Evolutionary conservation across 2,113 vertebrate genomes (phyloP).

Genomic region (Calyptomena viridis): DNA sequence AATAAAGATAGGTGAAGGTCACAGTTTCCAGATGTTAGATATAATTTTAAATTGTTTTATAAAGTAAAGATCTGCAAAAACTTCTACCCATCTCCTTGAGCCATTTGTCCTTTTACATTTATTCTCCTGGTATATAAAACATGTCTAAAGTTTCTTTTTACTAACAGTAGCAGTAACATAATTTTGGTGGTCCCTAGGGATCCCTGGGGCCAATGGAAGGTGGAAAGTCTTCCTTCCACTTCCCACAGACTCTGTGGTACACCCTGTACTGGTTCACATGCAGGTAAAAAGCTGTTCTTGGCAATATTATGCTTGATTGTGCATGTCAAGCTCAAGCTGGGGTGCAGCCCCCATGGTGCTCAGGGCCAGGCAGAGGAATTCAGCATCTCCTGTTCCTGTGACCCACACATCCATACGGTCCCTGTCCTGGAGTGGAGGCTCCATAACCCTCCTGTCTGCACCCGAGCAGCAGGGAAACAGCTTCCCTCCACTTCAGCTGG

Average conservation of each 20-base stretch:
- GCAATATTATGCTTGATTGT: neutral
- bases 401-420: accelerated
- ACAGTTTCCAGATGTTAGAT: neutral
- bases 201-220: neutral
- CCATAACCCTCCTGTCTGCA: neutral
- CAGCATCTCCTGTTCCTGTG: neutral
- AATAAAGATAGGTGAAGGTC: neutral
- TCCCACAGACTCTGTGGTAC: neutral
- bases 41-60: neutral
- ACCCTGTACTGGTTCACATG: neutral
- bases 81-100: neutral
- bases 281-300: neutral
- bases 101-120: neutral
- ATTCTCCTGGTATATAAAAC: neutral
- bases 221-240: neutral
- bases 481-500: accelerated
- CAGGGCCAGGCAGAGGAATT: neutral
- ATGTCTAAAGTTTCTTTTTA: neutral
- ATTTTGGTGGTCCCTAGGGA: neutral
- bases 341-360: neutral
- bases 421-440: neutral
- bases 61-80: neutral
- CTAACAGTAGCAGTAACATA: neutral
- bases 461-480: neutral
- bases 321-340: neutral